These are phyloP conservation scores for Epinephelus cyanopodus DNA, from an alignment of 2,113 vertebrate genomes.

Conservation along the genomic window DNA sequence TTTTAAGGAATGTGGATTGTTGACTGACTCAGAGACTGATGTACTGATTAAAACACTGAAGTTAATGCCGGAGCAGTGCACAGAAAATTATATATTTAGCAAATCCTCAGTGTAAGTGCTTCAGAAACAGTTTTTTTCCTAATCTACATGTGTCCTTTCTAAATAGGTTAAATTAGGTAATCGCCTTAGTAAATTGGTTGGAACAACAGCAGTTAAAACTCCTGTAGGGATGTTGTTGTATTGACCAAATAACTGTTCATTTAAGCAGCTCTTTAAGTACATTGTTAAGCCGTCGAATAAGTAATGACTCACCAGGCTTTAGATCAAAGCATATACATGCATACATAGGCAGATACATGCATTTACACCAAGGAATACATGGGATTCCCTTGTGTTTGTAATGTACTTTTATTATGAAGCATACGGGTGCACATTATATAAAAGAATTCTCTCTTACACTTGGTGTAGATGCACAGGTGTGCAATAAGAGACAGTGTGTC, in stretches of 20 bases:
- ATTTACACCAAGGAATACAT: neutral
- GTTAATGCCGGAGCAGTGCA: neutral
- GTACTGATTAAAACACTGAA: neutral
- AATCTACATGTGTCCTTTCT: neutral
- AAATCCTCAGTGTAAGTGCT: neutral
- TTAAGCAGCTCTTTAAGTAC: neutral
- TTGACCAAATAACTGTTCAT: neutral
- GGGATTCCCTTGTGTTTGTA: neutral
- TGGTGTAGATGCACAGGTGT: neutral
- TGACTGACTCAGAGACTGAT: neutral
- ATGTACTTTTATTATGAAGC: neutral
- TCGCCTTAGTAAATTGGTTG: neutral
- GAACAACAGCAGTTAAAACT: neutral
- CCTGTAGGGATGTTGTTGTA: neutral
- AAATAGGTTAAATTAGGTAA: neutral
- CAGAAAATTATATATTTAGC: neutral
- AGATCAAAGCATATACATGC: neutral
- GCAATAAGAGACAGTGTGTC: neutral
- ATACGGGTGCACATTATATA: neutral
- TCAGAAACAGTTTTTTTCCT: neutral
- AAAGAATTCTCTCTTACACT: neutral
- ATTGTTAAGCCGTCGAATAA: neutral
- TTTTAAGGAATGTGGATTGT: neutral
- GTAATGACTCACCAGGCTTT: neutral
- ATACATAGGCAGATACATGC: neutral